Conservation (phyloP, 1,140 invertebrate genomes). For the Philaenus spumarius region DNA sequence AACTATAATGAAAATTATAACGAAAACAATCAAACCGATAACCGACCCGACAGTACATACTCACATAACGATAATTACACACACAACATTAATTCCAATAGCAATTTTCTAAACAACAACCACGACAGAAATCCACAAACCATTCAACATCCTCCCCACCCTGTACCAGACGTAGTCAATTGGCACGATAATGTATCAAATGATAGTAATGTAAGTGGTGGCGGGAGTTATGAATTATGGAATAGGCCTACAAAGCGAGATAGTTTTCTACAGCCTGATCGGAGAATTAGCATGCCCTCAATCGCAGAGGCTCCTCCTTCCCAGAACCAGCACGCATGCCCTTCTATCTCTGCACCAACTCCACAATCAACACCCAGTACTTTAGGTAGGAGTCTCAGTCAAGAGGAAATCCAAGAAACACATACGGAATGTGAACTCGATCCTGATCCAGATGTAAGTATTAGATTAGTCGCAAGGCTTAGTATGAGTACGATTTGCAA, state of each 20-base stretch:
- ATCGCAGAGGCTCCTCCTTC: background rate
- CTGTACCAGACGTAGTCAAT: background rate
- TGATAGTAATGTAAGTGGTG: conserved; percentile 1
- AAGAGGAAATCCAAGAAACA: too few relatives aligned
- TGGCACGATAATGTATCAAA: background rate
- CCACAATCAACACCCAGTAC: background rate
- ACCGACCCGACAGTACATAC: conserved; percentile 2
- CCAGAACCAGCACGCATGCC: background rate
- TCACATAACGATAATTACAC: conserved; percentile 3
- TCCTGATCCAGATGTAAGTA: too few relatives aligned
- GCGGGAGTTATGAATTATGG: background rate
- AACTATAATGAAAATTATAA: too few relatives aligned
- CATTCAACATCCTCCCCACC: background rate
- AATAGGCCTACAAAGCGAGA: background rate
- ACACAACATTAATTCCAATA: conserved; percentile 18
- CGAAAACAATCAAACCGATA: background rate
- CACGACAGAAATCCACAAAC: background rate
- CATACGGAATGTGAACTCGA: too few relatives aligned
- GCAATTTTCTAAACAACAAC: background rate
- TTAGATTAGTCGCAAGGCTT: too few relatives aligned
- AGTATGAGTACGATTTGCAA: too few relatives aligned
- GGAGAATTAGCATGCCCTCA: background rate
- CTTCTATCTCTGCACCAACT: background rate
- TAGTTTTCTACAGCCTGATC: conserved; percentile 12
- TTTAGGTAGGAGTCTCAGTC: background rate